Evolutionary conservation across 2,888 invertebrate species (phyloP).

Genomic region (Hartigia nigra): DNA sequence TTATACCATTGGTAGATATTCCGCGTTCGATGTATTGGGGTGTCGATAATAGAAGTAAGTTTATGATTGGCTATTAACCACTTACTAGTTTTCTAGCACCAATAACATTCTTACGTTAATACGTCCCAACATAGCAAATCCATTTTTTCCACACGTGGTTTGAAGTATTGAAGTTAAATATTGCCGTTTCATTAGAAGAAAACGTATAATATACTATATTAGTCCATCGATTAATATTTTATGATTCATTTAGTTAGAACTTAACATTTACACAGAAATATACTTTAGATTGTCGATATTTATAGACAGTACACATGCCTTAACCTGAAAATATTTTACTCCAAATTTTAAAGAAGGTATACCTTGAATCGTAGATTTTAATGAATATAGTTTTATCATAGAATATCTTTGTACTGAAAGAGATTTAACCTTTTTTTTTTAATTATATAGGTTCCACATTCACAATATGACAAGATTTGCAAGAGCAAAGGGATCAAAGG

Average conservation of each 20-base stretch:
- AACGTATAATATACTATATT: background rate
- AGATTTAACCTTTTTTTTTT: background rate
- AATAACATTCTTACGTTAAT: no score
- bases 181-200: background rate
- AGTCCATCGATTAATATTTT: background rate
- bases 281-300: background rate
- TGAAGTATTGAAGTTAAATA: background rate
- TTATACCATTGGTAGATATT: background rate
- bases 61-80: background rate
- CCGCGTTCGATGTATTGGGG: background rate
- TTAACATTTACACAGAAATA: background rate
- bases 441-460: background rate
- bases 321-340: background rate
- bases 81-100: background rate
- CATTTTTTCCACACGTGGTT: background rate
- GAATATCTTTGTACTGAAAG: background rate
- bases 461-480: conserved; percentile 79
- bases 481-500: conserved; percentile 79
- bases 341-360: background rate
- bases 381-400: background rate
- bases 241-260: background rate
- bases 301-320: background rate
- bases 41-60: background rate
- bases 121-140: no score
- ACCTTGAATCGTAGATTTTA: background rate